Base-by-base conservation (phyloP, 1,140 invertebrate genomes). In the Varroa destructor region DNA sequence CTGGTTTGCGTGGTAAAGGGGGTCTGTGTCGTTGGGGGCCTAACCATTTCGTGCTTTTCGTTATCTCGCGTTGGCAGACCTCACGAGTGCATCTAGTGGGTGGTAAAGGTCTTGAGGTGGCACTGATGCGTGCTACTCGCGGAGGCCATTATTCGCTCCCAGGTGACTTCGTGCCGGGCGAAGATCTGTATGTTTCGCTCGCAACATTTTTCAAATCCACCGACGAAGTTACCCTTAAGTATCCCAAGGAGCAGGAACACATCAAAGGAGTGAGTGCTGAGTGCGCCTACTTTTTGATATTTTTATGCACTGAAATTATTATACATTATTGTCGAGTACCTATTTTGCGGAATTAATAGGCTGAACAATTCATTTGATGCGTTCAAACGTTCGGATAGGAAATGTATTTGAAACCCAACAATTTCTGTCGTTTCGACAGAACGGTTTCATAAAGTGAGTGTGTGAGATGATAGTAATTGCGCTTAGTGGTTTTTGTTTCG, bases 11-110 rank as follows among this genome's bases (percentile, higher is more conserved):
- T 71, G 82, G 82, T 2, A 77, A 79, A 73, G 82, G 82, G 6
- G 74, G 74, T 14, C 73, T 82, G 61, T 79, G 77, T 74, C 76
- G 80, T 3, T 82, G 81, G 79, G 81, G 82, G 54, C 82, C 82
- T n/a, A 83, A 83, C 75, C 81, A 82, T 75, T 76, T 77, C 51
- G 79, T 82, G 43, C 75, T 78, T 42, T 75, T 79, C 1, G 76
- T 82, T 12, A 77, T 82, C 25, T 80, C 81, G 6, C 76, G 80
- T 73, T 74, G 61, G 56, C 73, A 54, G 43, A 74, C n/a, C 36
- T 74, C 72, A 43, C 46, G 74, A 58, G 71, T 72, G 10, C 71
- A 72, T 72, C 58, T 74, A 14, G 43, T 46, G 6, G 74, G 64
- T 57, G 73, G 54, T 6, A 54, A 74, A 25, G 37, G 46, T 25